Percentiles rank a stretch among this genome's conserved stretches.
Conservation (phyloP, 2,113 vertebrate species). For the Panthera leo region DNA sequence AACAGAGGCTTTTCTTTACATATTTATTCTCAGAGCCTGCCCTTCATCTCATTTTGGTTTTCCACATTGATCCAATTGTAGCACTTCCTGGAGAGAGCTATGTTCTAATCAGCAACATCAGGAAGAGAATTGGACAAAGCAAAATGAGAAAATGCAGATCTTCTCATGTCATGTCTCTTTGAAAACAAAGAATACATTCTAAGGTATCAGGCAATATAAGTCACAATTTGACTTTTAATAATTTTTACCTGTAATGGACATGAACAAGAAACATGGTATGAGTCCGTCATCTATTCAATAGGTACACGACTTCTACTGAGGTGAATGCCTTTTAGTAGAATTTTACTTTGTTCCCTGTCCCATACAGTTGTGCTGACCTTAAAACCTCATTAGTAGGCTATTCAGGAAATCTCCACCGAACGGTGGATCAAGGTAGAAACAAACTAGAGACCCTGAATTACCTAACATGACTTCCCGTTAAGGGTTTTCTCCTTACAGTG, state of each 20-base stretch:
- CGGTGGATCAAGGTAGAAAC: not conserved
- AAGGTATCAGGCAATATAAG: not conserved
- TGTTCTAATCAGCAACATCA: slow-evolving; percentile 70
- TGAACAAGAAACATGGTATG: not conserved
- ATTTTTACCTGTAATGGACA: slow-evolving; percentile 10
- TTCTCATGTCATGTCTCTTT: slow-evolving; percentile 8
- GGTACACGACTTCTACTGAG: not conserved
- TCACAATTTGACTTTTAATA: not conserved
- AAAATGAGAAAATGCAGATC: slow-evolving; percentile 43
- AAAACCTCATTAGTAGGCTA: not conserved
- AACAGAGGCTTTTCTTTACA: slow-evolving; percentile 55
- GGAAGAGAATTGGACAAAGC: slow-evolving; percentile 54
- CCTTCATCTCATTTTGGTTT: slow-evolving; percentile 64
- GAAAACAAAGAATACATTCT: slow-evolving; percentile 5
- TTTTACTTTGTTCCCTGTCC: not conserved
- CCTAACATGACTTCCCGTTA: not conserved
- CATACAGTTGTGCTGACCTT: not conserved
- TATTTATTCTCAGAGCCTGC: slow-evolving; percentile 64
- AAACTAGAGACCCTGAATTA: not conserved
- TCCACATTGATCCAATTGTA: slow-evolving; percentile 73
- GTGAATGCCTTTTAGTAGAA: not conserved
- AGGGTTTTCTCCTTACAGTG: not conserved
- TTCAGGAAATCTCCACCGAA: not conserved
- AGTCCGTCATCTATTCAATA: slow-evolving; percentile 14
- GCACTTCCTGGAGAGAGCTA: slow-evolving; percentile 61